Evolutionary conservation across 1,140 invertebrate genomes (phyloP).

Genomic region (Argopecten irradians): DNA sequence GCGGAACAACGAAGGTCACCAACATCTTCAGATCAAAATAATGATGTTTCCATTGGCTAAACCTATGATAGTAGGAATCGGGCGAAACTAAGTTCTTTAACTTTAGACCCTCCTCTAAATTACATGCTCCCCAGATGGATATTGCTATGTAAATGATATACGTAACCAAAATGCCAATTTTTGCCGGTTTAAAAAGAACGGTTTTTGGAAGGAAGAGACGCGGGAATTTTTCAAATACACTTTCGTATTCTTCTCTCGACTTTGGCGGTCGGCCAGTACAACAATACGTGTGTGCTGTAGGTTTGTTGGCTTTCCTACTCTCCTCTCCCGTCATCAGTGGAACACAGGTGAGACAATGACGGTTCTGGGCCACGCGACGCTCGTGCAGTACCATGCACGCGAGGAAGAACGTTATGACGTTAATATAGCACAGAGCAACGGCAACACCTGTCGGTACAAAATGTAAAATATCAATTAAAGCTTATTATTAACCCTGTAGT

Average conservation of each 20-base stretch:
- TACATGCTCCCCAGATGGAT: constrained; percentile 90
- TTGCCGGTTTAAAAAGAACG: constrained; percentile 52
- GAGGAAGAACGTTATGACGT: constrained; percentile 46
- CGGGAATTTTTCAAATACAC: constrained; percentile 38
- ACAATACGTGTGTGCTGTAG: constrained; percentile 24
- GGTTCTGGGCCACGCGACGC: constrained; percentile 34
- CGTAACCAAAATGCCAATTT: constrained; percentile 83
- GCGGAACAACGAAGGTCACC: constrained; percentile 42
- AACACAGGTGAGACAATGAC: constrained; percentile 50
- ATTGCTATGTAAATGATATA: constrained; percentile 90
- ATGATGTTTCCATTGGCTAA: constrained; percentile 25
- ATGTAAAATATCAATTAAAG: too few relatives aligned
- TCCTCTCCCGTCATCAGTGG: constrained; percentile 27
- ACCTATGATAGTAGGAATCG: constrained; percentile 67
- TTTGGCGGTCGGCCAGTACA: constrained; percentile 35
- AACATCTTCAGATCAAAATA: constrained; percentile 42
- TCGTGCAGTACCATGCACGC: constrained; percentile 49
- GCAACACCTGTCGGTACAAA: constrained; percentile 54
- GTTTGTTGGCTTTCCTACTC: constrained; percentile 1
- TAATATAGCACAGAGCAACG: constrained; percentile 52
- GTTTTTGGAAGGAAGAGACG: constrained; percentile 36
- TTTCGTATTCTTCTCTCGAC: constrained; percentile 37
- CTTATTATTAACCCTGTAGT: too few relatives aligned
- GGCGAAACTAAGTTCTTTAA: constrained; percentile 74
- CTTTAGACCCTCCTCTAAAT: constrained; percentile 91